Evolutionary conservation across 2,888 invertebrate species (phyloP), one percentile per base, ranked within the genome.

Genomic region (Drosophila helvetica): DNA sequence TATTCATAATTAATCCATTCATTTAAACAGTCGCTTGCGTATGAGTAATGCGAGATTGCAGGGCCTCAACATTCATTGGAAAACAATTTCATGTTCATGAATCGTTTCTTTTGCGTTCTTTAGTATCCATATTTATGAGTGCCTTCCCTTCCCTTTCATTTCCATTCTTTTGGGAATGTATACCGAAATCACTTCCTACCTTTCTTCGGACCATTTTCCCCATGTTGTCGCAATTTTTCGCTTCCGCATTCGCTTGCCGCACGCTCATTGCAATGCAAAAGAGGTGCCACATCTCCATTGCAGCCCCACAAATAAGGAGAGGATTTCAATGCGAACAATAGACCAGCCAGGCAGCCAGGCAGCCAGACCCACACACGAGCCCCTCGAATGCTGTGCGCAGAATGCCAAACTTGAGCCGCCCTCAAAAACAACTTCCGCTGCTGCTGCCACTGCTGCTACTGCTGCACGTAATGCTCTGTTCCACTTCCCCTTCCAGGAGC

Each of bases 211-310:
- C 43, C 56, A 64, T 64, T 47, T 33, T 30, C n/a, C 7, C 33
- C 25, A n/a, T 18, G 17, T 64, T 30, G 64, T 50, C 64, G 48
- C 51, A 63, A 57, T 47, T 54, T 30, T 54, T 25, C 17, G 61
- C 73, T 73, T 71, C 71, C 71, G 73, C 71, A 65, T 57, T 69
- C 38, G 42, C 58, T 45, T 46, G 58, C 60, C 58, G 57, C 60
- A 45, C n/a, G 57, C 65, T 42, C 56, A 80, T 82, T 80, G 72
- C 54, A 77, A 86, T 86, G 87, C 85, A 82, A 81, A 82, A 81
- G 65, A 67, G 70, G 70, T 83, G 70, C 54, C 74, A 50, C 60
- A 57, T 50, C 64, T 61, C 64, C 62, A 62, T 64, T 72, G 70
- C 70, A 72, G 33, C 56, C 45, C 47, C 46, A 58, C 27, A 52